Percentiles rank a stretch among this genome's conserved stretches.
phyloP scores from a whole-genome alignment of 1,140 invertebrate species.

The Brachionus sp. region DNA sequence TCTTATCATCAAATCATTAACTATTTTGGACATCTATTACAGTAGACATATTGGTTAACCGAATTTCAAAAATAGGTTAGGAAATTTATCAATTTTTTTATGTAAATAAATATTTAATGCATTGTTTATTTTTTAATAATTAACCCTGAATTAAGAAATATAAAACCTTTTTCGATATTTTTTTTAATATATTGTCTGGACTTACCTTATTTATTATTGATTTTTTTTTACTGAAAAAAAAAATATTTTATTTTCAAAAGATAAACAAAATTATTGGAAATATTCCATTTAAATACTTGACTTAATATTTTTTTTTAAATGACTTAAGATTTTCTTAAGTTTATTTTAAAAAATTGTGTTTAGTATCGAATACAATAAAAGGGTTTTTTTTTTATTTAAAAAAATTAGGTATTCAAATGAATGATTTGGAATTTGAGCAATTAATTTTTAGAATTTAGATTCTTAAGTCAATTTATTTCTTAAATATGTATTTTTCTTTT shows the following conservation, averaged over 20 bases:
- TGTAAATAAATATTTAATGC: background rate
- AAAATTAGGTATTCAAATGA: background rate
- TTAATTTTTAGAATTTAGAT: background rate
- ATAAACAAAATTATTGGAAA: too few species aligned
- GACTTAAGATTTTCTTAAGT: too few species aligned
- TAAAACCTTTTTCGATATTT: background rate
- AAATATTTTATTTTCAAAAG: too few species aligned
- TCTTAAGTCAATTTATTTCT: background rate
- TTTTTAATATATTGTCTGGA: background rate
- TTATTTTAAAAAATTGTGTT: too few species aligned
- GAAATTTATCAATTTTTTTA: background rate
- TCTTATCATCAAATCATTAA: too few species aligned
- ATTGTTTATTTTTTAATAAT: background rate
- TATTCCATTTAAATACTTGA: too few species aligned
- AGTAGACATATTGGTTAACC: background rate
- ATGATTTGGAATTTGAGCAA: background rate
- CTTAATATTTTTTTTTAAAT: too few species aligned
- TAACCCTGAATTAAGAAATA: background rate
- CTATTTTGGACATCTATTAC: background rate
- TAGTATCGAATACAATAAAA: too few species aligned
- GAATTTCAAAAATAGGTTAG: background rate
- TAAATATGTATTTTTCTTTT: background rate
- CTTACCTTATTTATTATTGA: background rate
- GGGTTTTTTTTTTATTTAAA: too few species aligned
- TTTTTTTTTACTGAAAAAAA: background rate